Conservation (phyloP, 2,888 invertebrate species). For the Agelastica alni region DNA sequence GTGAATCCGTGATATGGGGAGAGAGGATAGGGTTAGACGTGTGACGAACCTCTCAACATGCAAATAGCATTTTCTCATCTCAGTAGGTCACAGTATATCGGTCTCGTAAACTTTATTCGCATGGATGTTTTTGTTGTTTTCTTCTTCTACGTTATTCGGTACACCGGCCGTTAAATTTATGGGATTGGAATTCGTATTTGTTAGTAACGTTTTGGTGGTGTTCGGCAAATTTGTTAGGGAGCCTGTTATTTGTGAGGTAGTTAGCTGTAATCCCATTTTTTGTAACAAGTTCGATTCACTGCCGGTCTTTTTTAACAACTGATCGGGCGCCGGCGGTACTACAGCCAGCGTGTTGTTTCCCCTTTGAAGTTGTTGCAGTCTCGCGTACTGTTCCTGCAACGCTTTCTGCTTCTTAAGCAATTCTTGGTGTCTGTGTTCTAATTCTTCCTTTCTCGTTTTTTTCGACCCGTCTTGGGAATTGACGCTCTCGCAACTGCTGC, state of each 20-base stretch:
- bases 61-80: conserved; percentile 42
- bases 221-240: conserved; percentile 65
- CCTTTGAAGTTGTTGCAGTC: conserved; percentile 84
- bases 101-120: conserved; percentile 89
- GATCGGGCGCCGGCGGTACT: conserved; percentile 66
- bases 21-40: conserved; percentile 40
- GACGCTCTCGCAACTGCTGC: conserved; percentile 76
- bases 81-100: conserved; percentile 83
- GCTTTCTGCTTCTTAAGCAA: conserved; percentile 84
- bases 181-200: conserved; percentile 41
- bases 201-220: conserved; percentile 40
- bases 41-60: conserved; percentile 41
- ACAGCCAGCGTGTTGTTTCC: conserved; percentile 69
- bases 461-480: conserved; percentile 73
- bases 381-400: conserved; percentile 88
- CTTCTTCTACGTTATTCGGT: conserved; percentile 51
- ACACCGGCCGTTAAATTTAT: conserved; percentile 38
- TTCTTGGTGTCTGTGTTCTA: conserved; percentile 89
- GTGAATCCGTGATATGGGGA: conserved; percentile 47
- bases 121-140: conserved; percentile 47
- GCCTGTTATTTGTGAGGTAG: conserved; percentile 62
- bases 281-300: conserved; percentile 85
- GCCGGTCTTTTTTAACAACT: conserved; percentile 78
- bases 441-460: conserved; percentile 69
- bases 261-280: conserved; percentile 76